Evolutionary conservation across 1,140 invertebrate species (phyloP).

Genomic region (Venustaconcha ellipsiformis): DNA sequence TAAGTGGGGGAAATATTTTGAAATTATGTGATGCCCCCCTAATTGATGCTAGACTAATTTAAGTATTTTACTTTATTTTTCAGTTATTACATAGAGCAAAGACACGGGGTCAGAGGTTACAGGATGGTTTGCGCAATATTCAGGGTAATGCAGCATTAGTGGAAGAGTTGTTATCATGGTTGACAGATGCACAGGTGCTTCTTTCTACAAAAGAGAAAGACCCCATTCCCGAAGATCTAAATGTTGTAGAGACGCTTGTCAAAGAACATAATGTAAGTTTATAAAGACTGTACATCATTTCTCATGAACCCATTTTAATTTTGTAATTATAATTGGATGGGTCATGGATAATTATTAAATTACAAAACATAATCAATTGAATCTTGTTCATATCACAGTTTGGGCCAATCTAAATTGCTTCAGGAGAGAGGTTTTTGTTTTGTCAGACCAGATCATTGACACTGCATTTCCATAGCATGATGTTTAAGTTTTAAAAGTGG

Average conservation of each 20-base stretch:
- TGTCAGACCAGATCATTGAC: too few species aligned
- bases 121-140: constrained; percentile 78
- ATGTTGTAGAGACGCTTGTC: constrained; percentile 63
- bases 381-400: too few species aligned
- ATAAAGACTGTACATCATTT: too few species aligned
- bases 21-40: too few species aligned
- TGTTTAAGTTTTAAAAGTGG: too few species aligned
- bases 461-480: too few species aligned
- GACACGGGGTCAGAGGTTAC: constrained; percentile 86
- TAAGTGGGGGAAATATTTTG: too few species aligned
- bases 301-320: too few species aligned
- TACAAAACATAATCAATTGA: not conserved
- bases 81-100: constrained; percentile 60
- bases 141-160: constrained; percentile 76
- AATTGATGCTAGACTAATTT: not conserved
- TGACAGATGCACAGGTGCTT: constrained; percentile 88
- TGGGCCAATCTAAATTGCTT: too few species aligned
- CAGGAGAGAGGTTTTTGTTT: too few species aligned
- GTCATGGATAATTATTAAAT: not conserved
- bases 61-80: not conserved
- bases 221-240: constrained; percentile 78
- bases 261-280: constrained; percentile 64
- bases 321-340: not conserved
- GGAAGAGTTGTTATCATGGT: constrained; percentile 93
- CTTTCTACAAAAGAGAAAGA: constrained; percentile 89